Evolutionary conservation across 2,888 invertebrate species (phyloP).

Genomic region (Aproaerema taeniolella): DNA sequence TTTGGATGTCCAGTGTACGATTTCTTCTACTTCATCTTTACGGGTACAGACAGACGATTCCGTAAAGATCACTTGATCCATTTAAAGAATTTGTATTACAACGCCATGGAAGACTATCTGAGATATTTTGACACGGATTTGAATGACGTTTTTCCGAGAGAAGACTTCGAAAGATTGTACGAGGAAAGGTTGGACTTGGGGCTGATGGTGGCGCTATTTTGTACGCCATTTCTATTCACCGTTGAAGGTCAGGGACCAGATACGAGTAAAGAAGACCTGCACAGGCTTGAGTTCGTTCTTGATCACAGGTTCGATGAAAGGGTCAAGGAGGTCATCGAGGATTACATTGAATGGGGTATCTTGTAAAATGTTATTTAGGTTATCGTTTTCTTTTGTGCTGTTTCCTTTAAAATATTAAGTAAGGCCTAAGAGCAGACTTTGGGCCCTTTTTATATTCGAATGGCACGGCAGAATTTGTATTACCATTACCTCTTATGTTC

Average conservation of each 20-base stretch:
- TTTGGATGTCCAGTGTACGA: slow-evolving; percentile 32
- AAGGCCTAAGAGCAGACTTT: too few species aligned
- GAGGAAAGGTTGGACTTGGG: slow-evolving; percentile 32
- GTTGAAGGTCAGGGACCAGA: slow-evolving; percentile 29
- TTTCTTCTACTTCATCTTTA: slow-evolving; percentile 31
- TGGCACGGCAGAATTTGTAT: too few species aligned
- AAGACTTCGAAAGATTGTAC: slow-evolving; percentile 33
- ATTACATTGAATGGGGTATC: slow-evolving; percentile 32
- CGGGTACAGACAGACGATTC: slow-evolving; percentile 30
- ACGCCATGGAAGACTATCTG: slow-evolving; percentile 26
- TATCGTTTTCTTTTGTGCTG: too few species aligned
- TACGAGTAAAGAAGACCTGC: slow-evolving; percentile 25
- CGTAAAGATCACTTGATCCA: slow-evolving; percentile 29
- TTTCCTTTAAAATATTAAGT: too few species aligned
- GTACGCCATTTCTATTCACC: slow-evolving; percentile 29
- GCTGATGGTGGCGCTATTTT: slow-evolving; percentile 24
- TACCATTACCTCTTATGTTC: too few species aligned
- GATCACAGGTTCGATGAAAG: slow-evolving; percentile 27
- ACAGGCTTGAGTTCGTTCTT: slow-evolving; percentile 22
- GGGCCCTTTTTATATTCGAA: too few species aligned
- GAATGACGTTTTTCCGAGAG: slow-evolving; percentile 28
- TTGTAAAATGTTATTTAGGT: too few species aligned
- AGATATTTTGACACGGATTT: slow-evolving; percentile 33
- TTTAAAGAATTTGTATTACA: slow-evolving; percentile 32
- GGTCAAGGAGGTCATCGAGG: slow-evolving; percentile 31